Base-by-base conservation (phyloP, 1,140 invertebrate species). In the Stenopsyche tienmushanensis region DNA sequence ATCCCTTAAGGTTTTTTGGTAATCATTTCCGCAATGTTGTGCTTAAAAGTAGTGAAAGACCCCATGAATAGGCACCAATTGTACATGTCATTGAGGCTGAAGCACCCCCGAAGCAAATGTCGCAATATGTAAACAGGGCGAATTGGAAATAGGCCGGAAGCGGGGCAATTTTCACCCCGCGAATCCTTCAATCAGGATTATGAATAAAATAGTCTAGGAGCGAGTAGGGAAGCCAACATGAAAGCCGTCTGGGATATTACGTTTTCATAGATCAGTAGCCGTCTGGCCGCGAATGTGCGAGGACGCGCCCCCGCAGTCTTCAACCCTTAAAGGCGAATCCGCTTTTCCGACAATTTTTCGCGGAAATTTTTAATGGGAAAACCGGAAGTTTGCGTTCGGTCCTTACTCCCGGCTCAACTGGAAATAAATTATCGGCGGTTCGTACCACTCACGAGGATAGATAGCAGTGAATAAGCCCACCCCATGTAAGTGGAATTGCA, bases 161-260 rank as follows among this genome's bases (percentile, higher is more conserved):
- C 13, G 29, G 29, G 29, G 13, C 13, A 34, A 5, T 5, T 34
- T 34, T 34, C 29, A 5, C 5, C 5, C 29, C 29, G 13, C 29
- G 5, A 34, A 5, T 13, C 29, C 44, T 47, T 47, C 44, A 47
- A 18, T 47, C 44, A 47, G 44, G 17, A 47, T 47, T 47, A 47
- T 47, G 44, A 47, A 47, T 47, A 47, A 47, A 47, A 47, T 47
- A 47, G 44, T 47, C 44, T 47, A 47, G 44, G 8, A 13, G 18
- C 44, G 3, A 18, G 44, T 5, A 47, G 10, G 44, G 8, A 8
- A 9, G 44, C 7, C 44, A n/a, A n/a, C n/a, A n/a, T 13, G 44
- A 15, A 47, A 47, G 18, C 8, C 44, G 44, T 39, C 34, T 39
- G 34, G 34, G 34, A 39, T 39, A 39, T 39, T 39, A 39, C 34